Percentiles rank a stretch among this genome's conserved stretches.
Evolutionary conservation across 2,888 invertebrate species (phyloP).

Genomic region (Stegophylla sp.): DNA sequence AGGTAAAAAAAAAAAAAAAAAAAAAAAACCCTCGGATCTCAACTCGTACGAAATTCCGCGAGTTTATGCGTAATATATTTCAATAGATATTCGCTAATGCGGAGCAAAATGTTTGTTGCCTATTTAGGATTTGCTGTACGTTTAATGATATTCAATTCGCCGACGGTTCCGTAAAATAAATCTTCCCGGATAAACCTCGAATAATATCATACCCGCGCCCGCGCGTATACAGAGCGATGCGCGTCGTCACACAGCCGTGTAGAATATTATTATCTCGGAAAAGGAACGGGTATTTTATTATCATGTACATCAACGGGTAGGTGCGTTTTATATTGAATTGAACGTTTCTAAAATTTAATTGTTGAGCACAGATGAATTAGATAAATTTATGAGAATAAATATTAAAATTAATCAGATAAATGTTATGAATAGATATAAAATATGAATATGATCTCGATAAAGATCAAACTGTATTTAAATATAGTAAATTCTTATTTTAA

Average conservation of each 20-base stretch:
- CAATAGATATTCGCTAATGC: background rate
- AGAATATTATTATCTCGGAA: background rate
- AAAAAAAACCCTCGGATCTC: too few relatives aligned
- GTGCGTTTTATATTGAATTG: background rate
- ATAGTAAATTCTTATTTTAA: too few relatives aligned
- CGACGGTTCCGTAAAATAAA: background rate
- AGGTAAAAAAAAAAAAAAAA: too few relatives aligned
- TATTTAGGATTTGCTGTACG: slow-evolving; percentile 7
- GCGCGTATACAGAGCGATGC: background rate
- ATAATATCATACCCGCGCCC: slow-evolving; percentile 13
- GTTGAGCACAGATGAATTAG: too few relatives aligned
- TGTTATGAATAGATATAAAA: too few relatives aligned
- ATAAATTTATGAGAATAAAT: too few relatives aligned
- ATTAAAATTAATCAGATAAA: too few relatives aligned
- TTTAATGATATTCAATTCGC: slow-evolving; percentile 13
- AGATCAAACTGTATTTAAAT: too few relatives aligned
- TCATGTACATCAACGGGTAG: background rate
- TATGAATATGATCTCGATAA: too few relatives aligned
- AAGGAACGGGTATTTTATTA: background rate
- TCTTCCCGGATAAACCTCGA: slow-evolving; percentile 20
- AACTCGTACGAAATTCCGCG: too few relatives aligned
- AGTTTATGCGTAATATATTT: background rate
- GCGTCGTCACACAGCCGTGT: background rate
- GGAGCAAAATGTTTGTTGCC: slow-evolving; percentile 1
- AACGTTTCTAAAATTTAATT: background rate